These are phyloP conservation scores for Thaumetopoea pityocampa DNA, from an alignment of 1,140 invertebrate genomes.

Conservation along the genomic window DNA sequence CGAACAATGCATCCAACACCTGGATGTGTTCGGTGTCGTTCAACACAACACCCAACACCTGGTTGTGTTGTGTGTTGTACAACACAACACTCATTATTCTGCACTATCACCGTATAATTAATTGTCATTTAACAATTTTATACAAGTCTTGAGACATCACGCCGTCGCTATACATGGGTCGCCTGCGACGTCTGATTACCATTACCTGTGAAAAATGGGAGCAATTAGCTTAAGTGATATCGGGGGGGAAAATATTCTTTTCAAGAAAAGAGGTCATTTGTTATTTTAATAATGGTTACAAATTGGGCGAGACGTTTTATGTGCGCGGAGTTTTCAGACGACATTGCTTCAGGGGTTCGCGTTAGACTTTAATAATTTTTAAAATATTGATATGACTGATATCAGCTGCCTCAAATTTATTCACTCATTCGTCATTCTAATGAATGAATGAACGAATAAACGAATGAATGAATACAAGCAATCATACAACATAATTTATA, in stretches of 20 bases:
- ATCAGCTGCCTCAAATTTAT: too few species aligned
- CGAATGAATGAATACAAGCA: too few species aligned
- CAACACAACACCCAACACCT: too few species aligned
- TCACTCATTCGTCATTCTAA: too few species aligned
- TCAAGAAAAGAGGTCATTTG: constrained; percentile 4
- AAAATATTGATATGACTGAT: too few species aligned
- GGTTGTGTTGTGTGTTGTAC: too few species aligned
- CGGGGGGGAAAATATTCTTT: constrained; percentile 10
- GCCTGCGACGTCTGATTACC: constrained; percentile 44
- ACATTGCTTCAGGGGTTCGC: too few species aligned
- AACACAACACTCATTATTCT: not conserved
- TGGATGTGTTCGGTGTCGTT: too few species aligned
- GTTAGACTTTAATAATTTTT: too few species aligned
- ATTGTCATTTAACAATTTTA: constrained; percentile 20
- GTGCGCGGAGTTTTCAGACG: constrained; percentile 5
- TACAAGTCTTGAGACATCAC: constrained; percentile 20
- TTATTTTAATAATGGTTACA: constrained; percentile 17
- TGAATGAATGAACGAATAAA: too few species aligned
- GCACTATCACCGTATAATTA: not conserved
- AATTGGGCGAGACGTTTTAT: constrained; percentile 13
- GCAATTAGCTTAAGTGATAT: constrained; percentile 25
- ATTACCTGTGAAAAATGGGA: constrained; percentile 45
- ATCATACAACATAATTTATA: too few species aligned
- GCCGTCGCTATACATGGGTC: constrained; percentile 51
- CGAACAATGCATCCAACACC: too few species aligned